phyloP scores from a whole-genome alignment of 2,888 invertebrate species.

The Griposia aprilina region DNA sequence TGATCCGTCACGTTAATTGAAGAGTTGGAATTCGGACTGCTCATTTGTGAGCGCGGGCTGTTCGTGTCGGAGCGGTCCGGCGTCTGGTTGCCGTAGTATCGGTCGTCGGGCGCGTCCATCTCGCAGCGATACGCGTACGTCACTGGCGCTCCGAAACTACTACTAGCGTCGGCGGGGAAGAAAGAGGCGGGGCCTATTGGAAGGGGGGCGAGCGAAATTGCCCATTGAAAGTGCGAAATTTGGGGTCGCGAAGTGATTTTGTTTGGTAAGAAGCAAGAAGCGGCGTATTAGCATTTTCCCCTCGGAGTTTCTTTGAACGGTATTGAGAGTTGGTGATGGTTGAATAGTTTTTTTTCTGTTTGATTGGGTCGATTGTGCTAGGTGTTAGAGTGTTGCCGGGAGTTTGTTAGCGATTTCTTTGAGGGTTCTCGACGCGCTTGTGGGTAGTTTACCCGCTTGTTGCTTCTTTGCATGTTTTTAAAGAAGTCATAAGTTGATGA shows the following conservation, averaged over 20 bases:
- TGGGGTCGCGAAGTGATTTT: conserved; percentile 89
- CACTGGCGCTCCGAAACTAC: conserved; percentile 77
- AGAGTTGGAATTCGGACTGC: conserved; percentile 87
- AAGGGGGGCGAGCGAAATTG: conserved; percentile 86
- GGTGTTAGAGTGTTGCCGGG: conserved; percentile 78
- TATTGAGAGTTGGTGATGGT: conserved; percentile 75
- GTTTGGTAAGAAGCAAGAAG: conserved; percentile 87
- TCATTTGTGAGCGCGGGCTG: conserved; percentile 86
- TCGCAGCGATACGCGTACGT: conserved; percentile 76
- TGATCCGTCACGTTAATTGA: conserved; percentile 91
- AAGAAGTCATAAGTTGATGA: conserved; percentile 60
- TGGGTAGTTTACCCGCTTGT: conserved; percentile 58
- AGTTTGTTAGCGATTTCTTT: conserved; percentile 79
- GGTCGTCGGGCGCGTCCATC: conserved; percentile 87
- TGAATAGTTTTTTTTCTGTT: conserved; percentile 86
- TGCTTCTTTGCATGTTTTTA: conserved; percentile 68
- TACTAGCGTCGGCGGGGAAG: conserved; percentile 70
- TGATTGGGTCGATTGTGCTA: conserved; percentile 89
- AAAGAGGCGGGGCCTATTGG: conserved; percentile 78
- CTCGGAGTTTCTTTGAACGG: conserved; percentile 81
- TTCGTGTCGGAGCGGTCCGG: conserved; percentile 86
- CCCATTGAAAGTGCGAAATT: conserved; percentile 90
- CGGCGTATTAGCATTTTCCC: conserved; percentile 88
- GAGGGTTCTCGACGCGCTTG: conserved; percentile 67
- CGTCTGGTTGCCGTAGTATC: conserved; percentile 82